Evolutionary conservation across 2,888 invertebrate genomes (phyloP), one percentile per base, ranked within the genome.

Genomic region (Luffia ferchaultella): DNA sequence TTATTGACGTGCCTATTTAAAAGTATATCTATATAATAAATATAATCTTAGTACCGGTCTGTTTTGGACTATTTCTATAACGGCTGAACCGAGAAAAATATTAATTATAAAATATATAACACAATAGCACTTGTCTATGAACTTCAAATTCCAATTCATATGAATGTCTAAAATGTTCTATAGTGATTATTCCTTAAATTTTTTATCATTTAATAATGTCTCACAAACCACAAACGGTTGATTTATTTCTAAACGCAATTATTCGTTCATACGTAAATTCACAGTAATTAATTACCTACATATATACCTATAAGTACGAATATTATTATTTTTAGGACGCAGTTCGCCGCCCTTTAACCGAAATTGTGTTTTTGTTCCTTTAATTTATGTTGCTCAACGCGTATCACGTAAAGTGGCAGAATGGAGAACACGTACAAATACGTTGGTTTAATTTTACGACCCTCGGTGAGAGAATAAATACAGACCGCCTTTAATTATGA

Each of bases 331-430:
- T n/a, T n/a, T n/a, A n/a, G n/a, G n/a, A n/a, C n/a, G n/a, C n/a
- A n/a, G n/a, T n/a, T n/a, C n/a, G n/a, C n/a, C n/a, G 65, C n/a
- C n/a, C n/a, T n/a, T n/a, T n/a, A n/a, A n/a, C n/a, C n/a, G n/a
- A n/a, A n/a, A n/a, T n/a, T 65, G 64, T 66, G 64, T 72, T 74
- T 74, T 73, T 73, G 72, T 73, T 68, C 63, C 69, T 66, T 70
- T 76, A 74, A 77, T 76, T 75, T 74, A 76, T 73, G 70, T 72
- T 72, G 67, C 69, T 60, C 65, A 62, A 65, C 72, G 67, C 68
- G 70, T 67, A 69, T 61, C 68, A 64, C 67, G 68, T 68, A 72
- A 73, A 71, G n/a, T n/a, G n/a, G n/a, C n/a, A n/a, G n/a, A n/a
- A 72, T 69, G 62, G 67, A 60, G 63, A 66, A 67, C 68, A 64